Evolutionary conservation across 2,113 vertebrate genomes (phyloP).

Genomic region (Misgurnus anguillicaudatus): DNA sequence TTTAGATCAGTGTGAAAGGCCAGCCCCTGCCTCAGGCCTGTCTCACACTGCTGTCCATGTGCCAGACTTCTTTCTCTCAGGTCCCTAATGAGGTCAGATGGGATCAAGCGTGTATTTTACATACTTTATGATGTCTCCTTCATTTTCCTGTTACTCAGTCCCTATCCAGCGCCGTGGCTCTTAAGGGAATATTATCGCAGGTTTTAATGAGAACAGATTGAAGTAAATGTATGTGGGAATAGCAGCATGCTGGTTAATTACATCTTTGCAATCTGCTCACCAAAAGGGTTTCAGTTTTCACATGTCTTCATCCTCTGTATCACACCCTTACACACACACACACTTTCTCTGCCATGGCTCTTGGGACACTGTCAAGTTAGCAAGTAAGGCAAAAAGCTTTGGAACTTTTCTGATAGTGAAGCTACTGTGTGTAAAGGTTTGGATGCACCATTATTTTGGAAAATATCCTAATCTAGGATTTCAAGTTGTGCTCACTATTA

Average conservation of each 20-base stretch:
- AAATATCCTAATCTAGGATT: no score
- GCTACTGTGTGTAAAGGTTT: slow-evolving; percentile 3
- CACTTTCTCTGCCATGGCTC: not conserved
- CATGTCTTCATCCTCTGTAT: slow-evolving; percentile 15
- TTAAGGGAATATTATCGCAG: slow-evolving; percentile 25
- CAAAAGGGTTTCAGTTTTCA: not conserved
- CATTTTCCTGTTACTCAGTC: not conserved
- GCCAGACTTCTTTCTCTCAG: not conserved
- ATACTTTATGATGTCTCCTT: not conserved
- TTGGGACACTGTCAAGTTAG: slow-evolving; percentile 7
- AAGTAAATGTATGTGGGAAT: slow-evolving; percentile 37
- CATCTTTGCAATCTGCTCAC: slow-evolving; percentile 11
- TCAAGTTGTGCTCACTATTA: no score
- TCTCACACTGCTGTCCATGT: not conserved
- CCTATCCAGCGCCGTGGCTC: not conserved
- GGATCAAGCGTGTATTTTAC: slow-evolving; percentile 1
- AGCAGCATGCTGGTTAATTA: slow-evolving; percentile 32
- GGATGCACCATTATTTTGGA: not conserved
- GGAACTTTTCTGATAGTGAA: not conserved
- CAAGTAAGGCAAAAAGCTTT: not conserved
- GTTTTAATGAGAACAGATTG: slow-evolving; percentile 33
- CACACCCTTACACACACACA: no score
- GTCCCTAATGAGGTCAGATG: slow-evolving; percentile 14
- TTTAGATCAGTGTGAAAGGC: slow-evolving; percentile 16
- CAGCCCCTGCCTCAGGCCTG: not conserved